These are phyloP conservation scores for Lophochroa leadbeateri DNA, from an alignment of 2,113 vertebrate species.

Conservation along the genomic window DNA sequence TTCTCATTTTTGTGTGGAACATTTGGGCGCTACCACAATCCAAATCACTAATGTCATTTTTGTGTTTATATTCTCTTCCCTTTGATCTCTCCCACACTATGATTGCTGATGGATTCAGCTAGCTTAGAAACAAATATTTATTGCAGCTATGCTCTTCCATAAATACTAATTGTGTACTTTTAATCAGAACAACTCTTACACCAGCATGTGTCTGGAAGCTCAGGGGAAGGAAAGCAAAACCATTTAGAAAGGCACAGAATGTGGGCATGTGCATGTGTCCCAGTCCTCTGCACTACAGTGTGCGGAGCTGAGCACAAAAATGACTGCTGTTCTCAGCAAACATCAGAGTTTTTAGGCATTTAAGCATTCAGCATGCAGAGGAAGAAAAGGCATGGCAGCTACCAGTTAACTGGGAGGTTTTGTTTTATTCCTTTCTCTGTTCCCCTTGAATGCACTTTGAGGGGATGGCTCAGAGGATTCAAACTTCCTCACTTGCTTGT, in stretches of 20 bases:
- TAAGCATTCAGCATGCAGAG: slow-evolving; percentile 2
- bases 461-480: slow-evolving; percentile 6
- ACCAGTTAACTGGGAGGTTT: slow-evolving; percentile 8
- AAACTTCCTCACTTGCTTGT: slow-evolving; percentile 2
- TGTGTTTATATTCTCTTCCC: background rate
- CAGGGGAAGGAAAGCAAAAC: background rate
- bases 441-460: background rate
- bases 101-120: slow-evolving; percentile 21
- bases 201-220: background rate
- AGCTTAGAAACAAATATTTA: background rate
- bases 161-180: slow-evolving; percentile 2
- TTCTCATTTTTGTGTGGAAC: background rate
- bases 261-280: background rate
- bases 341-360: background rate
- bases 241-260: background rate
- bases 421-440: slow-evolving; percentile 28
- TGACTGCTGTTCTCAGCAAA: background rate
- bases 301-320: background rate
- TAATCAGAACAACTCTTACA: background rate
- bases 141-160: background rate
- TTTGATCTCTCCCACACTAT: slow-evolving; percentile 31
- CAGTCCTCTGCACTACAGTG: background rate
- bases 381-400: slow-evolving; percentile 7
- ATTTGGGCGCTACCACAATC: background rate
- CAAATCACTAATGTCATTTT: background rate